Percentiles rank a stretch among this genome's conserved stretches.
phyloP scores from a whole-genome alignment of 1,140 invertebrate species.

The Brachionus asplanchnoidis region DNA sequence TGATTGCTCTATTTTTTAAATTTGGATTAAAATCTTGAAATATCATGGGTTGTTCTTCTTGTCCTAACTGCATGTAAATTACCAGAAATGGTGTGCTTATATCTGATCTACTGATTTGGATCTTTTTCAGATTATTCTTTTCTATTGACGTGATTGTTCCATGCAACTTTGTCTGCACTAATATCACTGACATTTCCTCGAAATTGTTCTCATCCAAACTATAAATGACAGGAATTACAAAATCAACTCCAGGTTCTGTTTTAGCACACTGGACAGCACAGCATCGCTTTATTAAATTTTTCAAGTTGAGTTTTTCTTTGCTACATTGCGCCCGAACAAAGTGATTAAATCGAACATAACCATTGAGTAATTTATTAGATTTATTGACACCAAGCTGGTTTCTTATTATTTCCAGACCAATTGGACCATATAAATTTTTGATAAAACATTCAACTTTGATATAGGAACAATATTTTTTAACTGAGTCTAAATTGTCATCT shows the following conservation, averaged over 20 bases:
- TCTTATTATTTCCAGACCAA: neutral
- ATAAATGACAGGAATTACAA: constrained; percentile 15
- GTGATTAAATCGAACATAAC: constrained; percentile 3
- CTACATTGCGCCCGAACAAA: neutral
- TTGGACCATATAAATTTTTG: neutral
- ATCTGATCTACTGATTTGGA: neutral
- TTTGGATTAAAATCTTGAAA: too few relatives aligned
- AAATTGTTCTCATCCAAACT: neutral
- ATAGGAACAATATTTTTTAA: neutral
- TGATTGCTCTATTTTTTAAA: too few relatives aligned
- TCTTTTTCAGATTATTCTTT: neutral
- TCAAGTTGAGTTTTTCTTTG: neutral
- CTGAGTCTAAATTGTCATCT: neutral
- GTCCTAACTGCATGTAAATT: too few relatives aligned
- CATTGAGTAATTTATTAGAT: neutral
- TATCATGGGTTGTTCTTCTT: too few relatives aligned
- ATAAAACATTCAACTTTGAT: neutral
- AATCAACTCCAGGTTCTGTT: neutral
- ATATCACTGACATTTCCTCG: neutral
- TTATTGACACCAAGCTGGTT: neutral
- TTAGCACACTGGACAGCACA: neutral
- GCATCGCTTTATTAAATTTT: neutral
- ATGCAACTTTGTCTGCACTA: neutral
- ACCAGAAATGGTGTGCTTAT: neutral
- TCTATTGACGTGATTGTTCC: neutral